Evolutionary conservation across 2,113 vertebrate genomes (phyloP), one percentile per base, ranked within the genome.

Genomic region (Eleginops maclovinus): DNA sequence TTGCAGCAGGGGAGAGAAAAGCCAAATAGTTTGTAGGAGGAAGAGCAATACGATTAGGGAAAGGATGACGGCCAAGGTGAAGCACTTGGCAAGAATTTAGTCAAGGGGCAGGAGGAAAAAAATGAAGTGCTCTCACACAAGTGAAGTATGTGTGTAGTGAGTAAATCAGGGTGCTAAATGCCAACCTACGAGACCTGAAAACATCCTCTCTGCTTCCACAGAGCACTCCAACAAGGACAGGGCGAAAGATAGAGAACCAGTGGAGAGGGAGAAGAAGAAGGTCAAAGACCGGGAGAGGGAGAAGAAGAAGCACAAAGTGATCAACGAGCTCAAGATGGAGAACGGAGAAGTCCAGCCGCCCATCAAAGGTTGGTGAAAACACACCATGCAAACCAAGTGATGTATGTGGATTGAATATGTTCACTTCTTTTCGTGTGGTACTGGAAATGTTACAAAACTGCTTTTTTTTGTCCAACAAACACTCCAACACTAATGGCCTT

Each of bases 271-370:
- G 79, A 90, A 92, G 81, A 90, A 91, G 71, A 91, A 87, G 67
- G 83, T 92, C 51, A 91, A 96, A 92, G 95, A 95, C 69, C 93
- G 93, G 82, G 96, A 97, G 88, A 96, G 92, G 64, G 96, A 97
- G 64, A 97, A 96, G 61, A 98, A 96, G 93, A 98, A 97, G 85
- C 96, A 98, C 93, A 98, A 96, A 94, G 82, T 95, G 85, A 96
- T 96, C 87, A 96, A 95, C 79, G 96, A 98, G 91, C 95, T 97
- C 81, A 99, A 98, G 94, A 96, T 97, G 89, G 97, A 99, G 90
- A 99, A 99, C 55, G 98, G 98, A 81, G 97, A 97, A 85, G 92
- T 98, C 81, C 97, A 96, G 87, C 92, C 96, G 83, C 93, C 95
- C 31, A 95, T 96, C 88, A 99, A 98, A 97, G 96, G 97, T 99